Evolutionary conservation across 2,797 vertebrate species (phyloP).

Genomic region (Pseudopleuronectes americanus): DNA sequence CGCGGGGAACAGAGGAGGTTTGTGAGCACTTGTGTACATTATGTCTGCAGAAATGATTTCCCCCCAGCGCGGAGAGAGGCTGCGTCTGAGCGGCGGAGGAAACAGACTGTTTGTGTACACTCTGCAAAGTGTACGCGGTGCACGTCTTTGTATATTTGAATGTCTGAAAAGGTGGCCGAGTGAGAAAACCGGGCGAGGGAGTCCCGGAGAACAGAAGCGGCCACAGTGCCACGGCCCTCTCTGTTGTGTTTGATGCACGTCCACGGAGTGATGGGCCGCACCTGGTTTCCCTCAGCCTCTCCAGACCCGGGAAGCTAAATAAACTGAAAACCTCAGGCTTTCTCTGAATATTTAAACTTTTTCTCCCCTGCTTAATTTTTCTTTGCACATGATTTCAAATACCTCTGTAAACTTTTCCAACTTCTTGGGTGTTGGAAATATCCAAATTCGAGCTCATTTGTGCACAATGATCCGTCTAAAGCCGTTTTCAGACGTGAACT

Average conservation of each 20-base stretch:
- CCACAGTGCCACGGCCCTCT: conserved; percentile 10
- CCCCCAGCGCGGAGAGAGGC: conserved; percentile 18
- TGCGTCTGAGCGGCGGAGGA: conserved; percentile 53
- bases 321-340: conserved; percentile 21
- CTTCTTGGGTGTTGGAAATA: conserved; percentile 4
- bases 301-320: conserved; percentile 20
- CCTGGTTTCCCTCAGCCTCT: conserved; percentile 33
- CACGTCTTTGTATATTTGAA: conserved; percentile 75
- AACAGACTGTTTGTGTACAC: conserved; percentile 64
- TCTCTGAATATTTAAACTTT: no score
- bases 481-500: no score
- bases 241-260: conserved; percentile 39
- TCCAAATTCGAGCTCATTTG: conserved; percentile 6
- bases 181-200: conserved; percentile 5
- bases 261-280: conserved; percentile 27
- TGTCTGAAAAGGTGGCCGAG: conserved; percentile 57
- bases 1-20: conserved; percentile 60
- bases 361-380: not conserved
- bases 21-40: conserved; percentile 71
- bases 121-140: conserved; percentile 39
- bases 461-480: conserved; percentile 9
- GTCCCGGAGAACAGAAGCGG: conserved; percentile 11
- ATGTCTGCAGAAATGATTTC: conserved; percentile 70
- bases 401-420: not conserved
- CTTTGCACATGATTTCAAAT: not conserved